These are phyloP conservation scores for Noctuana brunneofusca DNA, from an alignment of 2,888 invertebrate genomes.

Conservation along the genomic window DNA sequence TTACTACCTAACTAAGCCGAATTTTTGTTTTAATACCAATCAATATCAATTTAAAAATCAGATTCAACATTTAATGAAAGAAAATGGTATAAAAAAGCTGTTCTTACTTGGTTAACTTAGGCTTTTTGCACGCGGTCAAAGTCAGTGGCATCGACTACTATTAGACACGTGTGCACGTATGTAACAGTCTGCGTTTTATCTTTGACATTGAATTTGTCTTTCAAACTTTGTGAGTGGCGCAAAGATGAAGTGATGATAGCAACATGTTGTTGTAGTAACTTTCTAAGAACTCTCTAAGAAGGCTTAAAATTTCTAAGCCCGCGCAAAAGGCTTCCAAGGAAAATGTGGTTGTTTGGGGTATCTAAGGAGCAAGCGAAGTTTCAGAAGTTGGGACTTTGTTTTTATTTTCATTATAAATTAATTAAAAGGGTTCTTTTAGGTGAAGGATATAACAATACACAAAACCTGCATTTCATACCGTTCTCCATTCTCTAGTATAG, in stretches of 20 bases:
- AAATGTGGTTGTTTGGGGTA: slow-evolving; percentile 3
- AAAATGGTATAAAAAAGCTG: too few relatives aligned
- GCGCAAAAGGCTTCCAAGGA: slow-evolving; percentile 5
- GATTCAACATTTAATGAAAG: too few relatives aligned
- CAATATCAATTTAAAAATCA: too few relatives aligned
- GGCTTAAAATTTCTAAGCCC: slow-evolving; percentile 9
- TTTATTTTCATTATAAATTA: not conserved
- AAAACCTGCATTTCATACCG: too few relatives aligned
- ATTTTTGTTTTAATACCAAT: too few relatives aligned
- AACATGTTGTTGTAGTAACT: slow-evolving; percentile 11
- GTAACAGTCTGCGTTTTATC: not conserved
- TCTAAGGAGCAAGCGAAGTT: slow-evolving; percentile 1
- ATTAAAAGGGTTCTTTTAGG: not conserved
- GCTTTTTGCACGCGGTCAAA: too few relatives aligned
- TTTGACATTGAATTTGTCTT: slow-evolving; percentile 1
- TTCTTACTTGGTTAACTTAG: too few relatives aligned
- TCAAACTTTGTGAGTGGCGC: slow-evolving; percentile 2
- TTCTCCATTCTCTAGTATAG: too few relatives aligned
- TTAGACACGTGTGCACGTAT: too few relatives aligned
- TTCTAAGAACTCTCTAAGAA: slow-evolving; percentile 7
- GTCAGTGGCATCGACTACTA: too few relatives aligned
- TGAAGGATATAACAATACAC: not conserved
- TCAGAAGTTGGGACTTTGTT: not conserved
- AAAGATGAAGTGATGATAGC: slow-evolving; percentile 6
- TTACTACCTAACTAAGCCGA: too few relatives aligned